phyloP scores from a whole-genome alignment of 1,140 invertebrate genomes.

The Drosophila azteca region DNA sequence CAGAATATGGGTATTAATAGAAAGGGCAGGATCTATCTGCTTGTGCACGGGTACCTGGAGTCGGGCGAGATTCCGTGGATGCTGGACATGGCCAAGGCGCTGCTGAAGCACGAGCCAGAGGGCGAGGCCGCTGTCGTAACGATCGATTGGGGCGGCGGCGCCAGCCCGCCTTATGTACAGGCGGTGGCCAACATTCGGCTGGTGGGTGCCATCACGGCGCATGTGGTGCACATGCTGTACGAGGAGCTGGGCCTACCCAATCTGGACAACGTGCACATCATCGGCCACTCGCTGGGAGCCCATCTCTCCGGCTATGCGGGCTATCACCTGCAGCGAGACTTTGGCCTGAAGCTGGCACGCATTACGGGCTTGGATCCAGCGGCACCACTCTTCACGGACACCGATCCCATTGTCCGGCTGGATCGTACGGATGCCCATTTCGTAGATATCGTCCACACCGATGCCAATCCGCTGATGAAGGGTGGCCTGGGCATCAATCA shows the following conservation, averaged over 20 bases:
- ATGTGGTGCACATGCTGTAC: conserved; percentile 87
- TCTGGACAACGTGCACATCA: conserved; percentile 90
- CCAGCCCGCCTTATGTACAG: conserved; percentile 94
- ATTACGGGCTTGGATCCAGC: conserved; percentile 94
- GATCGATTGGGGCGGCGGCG: conserved; percentile 93
- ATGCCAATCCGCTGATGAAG: conserved; percentile 91
- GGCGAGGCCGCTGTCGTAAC: conserved; percentile 90
- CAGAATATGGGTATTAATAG: conserved; percentile 86
- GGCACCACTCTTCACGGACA: conserved; percentile 94
- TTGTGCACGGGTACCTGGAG: conserved; percentile 94
- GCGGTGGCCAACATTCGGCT: conserved; percentile 95
- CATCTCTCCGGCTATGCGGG: conserved; percentile 94
- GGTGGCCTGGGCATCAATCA: conserved; percentile 93
- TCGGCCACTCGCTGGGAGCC: conserved; percentile 95
- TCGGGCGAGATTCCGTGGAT: conserved; percentile 89
- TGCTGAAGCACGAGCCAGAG: conserved; percentile 87
- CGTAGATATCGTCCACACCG: conserved; percentile 95
- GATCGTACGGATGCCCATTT: conserved; percentile 93
- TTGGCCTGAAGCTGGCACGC: conserved; percentile 87
- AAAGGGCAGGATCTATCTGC: conserved; percentile 88
- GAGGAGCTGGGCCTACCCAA: conserved; percentile 85
- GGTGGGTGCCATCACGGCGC: conserved; percentile 91
- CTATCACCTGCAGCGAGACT: conserved; percentile 87
- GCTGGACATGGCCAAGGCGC: conserved; percentile 85
- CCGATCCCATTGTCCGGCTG: conserved; percentile 91